phyloP scores from a whole-genome alignment of 2,113 vertebrate species.

The Progne subis region DNA sequence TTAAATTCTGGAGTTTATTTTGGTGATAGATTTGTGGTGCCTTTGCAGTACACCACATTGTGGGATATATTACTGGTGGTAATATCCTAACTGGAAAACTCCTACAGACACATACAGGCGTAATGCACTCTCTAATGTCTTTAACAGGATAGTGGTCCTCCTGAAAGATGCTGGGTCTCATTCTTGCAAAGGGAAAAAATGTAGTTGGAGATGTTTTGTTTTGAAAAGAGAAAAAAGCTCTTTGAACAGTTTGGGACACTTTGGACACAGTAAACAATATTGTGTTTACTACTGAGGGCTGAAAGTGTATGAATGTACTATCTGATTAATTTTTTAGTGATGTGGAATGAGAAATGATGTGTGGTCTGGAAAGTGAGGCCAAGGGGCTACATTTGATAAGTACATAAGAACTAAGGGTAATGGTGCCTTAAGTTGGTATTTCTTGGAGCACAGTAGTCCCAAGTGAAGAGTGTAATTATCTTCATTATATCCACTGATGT shows the following conservation, averaged over 20 bases:
- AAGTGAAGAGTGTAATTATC: neutral
- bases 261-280: neutral
- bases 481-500: neutral
- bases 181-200: neutral
- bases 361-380: neutral
- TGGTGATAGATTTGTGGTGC: neutral
- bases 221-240: neutral
- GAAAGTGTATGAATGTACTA: neutral
- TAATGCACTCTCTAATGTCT: neutral
- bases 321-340: neutral
- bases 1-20: neutral
- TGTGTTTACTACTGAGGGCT: neutral
- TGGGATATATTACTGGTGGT: neutral
- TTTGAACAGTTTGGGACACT: neutral
- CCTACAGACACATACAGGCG: rapidly evolving
- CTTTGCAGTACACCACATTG: neutral
- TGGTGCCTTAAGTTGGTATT: neutral
- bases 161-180: neutral
- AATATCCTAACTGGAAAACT: neutral
- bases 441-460: neutral
- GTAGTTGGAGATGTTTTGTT: neutral
- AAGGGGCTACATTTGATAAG: neutral
- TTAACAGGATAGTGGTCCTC: rapidly evolving
- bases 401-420: neutral
- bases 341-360: neutral